Conservation (phyloP, 1,140 invertebrate species). For the Drosophila kurseongensis region DNA sequence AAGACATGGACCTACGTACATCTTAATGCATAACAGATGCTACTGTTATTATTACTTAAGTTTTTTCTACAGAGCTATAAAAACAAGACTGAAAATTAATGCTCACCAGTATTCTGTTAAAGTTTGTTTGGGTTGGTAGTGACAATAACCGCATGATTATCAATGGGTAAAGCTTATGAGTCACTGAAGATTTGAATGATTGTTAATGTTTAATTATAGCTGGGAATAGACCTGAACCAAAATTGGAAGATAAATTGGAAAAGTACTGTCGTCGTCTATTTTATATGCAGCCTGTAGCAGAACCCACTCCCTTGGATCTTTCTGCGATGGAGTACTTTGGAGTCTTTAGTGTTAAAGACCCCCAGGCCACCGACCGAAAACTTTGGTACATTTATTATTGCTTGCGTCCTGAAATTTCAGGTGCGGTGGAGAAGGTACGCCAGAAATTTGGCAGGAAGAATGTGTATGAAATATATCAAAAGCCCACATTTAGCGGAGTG, state of each 20-base stretch:
- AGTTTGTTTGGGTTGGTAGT: slow-evolving; percentile 2
- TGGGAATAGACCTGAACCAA: not conserved
- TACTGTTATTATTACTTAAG: not conserved
- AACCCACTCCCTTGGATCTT: slow-evolving; percentile 15
- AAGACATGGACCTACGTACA: not conserved
- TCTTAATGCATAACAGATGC: not conserved
- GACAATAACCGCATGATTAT: not conserved
- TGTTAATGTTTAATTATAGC: slow-evolving; percentile 11
- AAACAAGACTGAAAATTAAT: slow-evolving; percentile 16
- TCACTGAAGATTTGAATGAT: slow-evolving; percentile 3
- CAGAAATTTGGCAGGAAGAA: slow-evolving; percentile 65
- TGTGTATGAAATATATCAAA: slow-evolving; percentile 48
- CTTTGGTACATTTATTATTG: slow-evolving; percentile 55
- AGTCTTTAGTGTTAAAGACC: slow-evolving; percentile 39
- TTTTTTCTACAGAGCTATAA: not conserved
- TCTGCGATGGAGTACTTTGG: slow-evolving; percentile 52
- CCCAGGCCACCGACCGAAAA: slow-evolving; percentile 22
- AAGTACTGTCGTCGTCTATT: slow-evolving; percentile 46
- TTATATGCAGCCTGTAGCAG: slow-evolving; percentile 19
- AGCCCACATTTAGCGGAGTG: slow-evolving; percentile 35
- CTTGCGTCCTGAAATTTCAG: slow-evolving; percentile 16
- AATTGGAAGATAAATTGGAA: slow-evolving; percentile 49
- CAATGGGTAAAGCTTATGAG: slow-evolving; percentile 36
- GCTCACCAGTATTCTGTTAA: slow-evolving; percentile 13
- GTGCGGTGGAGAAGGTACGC: slow-evolving; percentile 28